Conservation (phyloP, 1,140 invertebrate species). For the Formica exsecta region DNA sequence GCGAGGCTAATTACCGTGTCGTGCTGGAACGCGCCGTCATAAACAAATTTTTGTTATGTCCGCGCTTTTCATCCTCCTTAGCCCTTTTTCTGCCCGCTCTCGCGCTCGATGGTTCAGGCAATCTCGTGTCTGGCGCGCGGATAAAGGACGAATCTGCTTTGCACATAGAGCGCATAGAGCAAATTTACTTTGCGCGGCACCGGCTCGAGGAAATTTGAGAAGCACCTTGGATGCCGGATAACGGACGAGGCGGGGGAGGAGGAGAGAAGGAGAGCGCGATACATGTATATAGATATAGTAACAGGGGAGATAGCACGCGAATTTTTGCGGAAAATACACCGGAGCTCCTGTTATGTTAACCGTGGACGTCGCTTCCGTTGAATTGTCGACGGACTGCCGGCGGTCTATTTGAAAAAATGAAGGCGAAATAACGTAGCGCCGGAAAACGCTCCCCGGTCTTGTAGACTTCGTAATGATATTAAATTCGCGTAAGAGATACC, state of each 20-base stretch:
- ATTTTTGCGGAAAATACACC: slow-evolving; percentile 58
- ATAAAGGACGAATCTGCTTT: slow-evolving; percentile 63
- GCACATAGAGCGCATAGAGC: slow-evolving; percentile 52
- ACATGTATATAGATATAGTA: slow-evolving; percentile 24
- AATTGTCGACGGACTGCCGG: slow-evolving; percentile 37
- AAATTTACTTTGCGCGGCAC: slow-evolving; percentile 61
- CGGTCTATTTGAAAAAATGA: slow-evolving; percentile 57
- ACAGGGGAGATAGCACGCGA: slow-evolving; percentile 18
- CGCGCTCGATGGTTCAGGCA: slow-evolving; percentile 45
- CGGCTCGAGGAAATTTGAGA: slow-evolving; percentile 59
- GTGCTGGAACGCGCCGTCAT: slow-evolving; percentile 49
- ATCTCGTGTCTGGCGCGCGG: slow-evolving; percentile 59
- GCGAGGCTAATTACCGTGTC: slow-evolving; percentile 59
- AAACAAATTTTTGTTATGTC: slow-evolving; percentile 60
- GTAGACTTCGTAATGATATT: not conserved
- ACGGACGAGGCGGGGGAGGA: not conserved
- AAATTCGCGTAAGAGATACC: not conserved
- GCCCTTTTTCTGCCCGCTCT: slow-evolving; percentile 42
- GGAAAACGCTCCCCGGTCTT: too few species aligned
- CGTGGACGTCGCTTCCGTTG: slow-evolving; percentile 38
- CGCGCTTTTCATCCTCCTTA: slow-evolving; percentile 55
- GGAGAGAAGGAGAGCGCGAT: not conserved
- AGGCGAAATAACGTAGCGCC: not conserved
- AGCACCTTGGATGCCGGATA: slow-evolving; percentile 52
- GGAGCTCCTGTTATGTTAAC: slow-evolving; percentile 47